Evolutionary conservation across 2,797 vertebrate genomes (phyloP).

Genomic region (Gadopsis bispinosus): DNA sequence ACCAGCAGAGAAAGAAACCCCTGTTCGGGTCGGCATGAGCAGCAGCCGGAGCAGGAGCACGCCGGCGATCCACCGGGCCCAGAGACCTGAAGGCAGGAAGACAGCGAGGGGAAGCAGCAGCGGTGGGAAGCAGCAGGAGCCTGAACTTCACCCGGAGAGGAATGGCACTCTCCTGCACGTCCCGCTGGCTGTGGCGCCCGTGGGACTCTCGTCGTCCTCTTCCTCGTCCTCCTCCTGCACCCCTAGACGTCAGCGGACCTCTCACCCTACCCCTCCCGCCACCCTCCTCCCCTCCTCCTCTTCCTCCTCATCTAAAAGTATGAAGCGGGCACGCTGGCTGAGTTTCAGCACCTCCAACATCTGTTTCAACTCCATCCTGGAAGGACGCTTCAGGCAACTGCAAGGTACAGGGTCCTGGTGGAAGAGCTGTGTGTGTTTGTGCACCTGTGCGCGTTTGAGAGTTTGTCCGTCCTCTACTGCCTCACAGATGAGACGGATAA

Average conservation of each 20-base stretch:
- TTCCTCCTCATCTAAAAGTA: constrained; percentile 78
- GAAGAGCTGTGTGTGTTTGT: constrained; percentile 24
- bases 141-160: constrained; percentile 74
- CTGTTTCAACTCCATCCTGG: constrained; percentile 86
- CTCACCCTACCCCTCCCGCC: constrained; percentile 59
- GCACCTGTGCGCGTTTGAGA: constrained; percentile 21
- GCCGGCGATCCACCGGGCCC: constrained; percentile 80
- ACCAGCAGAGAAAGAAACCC: constrained; percentile 71
- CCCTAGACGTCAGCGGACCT: constrained; percentile 70
- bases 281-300: constrained; percentile 70
- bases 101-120: constrained; percentile 45
- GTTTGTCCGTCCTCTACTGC: constrained; percentile 22
- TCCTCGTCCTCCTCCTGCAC: constrained; percentile 80
- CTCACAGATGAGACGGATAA: constrained; percentile 26
- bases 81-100: constrained; percentile 69
- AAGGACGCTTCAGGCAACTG: constrained; percentile 87
- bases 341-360: constrained; percentile 88
- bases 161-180: constrained; percentile 78
- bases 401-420: constrained; percentile 83
- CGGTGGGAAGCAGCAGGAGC: constrained; percentile 58
- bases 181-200: constrained; percentile 50
- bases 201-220: constrained; percentile 71
- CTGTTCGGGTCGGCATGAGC: constrained; percentile 62
- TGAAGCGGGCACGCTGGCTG: constrained; percentile 85
- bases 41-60: constrained; percentile 84